Base-by-base conservation (phyloP, 2,113 vertebrate species). In the Poecilia latipinna region DNA sequence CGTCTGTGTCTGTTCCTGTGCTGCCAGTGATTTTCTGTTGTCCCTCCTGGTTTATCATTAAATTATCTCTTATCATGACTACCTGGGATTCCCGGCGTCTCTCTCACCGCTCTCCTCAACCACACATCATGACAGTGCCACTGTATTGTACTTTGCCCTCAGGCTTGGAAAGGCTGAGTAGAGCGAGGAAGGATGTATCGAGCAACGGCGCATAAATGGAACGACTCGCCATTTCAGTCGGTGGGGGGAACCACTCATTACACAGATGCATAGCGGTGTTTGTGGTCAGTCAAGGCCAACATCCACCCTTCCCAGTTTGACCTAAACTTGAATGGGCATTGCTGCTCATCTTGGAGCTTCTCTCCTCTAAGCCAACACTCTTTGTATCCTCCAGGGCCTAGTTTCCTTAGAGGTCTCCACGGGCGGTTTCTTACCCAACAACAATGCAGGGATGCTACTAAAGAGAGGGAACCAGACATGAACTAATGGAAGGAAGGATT, bases 221-320 rank as follows among this genome's bases (percentile, higher is more conserved):
- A 83, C 86, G 92, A 90, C 87, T 85, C 79, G 75, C 70, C 80
- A 72, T 84, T 67, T 72, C 82, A 85, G 83, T 86, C 82, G 86
- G 83, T 86, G 80, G 12, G 29, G n/a, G n/a, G n/a, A n/a, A 85
- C 69, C 76, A 79, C 92, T 94, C 90, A 91, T 94, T 93, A 94
- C 82, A 88, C 89, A 92, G 83, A 91, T 93, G 90, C 87, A 88
- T 79, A 76, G 72, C 82, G 66, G 74, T 70, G 78, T 85, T 84
- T 93, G 82, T 83, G 84, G 84, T 54, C 80, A 89, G 87, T 82
- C 82, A 77, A 82, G 82, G 82, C 90, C 88, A 89, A 85, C 81
- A 79, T 90, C 88, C 90, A 88, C 81, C 73, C 70, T 83, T 64
- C 74, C 79, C 75, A 74, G 82, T 79, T 75, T 83, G 83, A 75